Percentiles rank a stretch among this genome's conserved stretches.
phyloP scores from a whole-genome alignment of 2,888 invertebrate species.

The Gisinianus flammeolus region DNA sequence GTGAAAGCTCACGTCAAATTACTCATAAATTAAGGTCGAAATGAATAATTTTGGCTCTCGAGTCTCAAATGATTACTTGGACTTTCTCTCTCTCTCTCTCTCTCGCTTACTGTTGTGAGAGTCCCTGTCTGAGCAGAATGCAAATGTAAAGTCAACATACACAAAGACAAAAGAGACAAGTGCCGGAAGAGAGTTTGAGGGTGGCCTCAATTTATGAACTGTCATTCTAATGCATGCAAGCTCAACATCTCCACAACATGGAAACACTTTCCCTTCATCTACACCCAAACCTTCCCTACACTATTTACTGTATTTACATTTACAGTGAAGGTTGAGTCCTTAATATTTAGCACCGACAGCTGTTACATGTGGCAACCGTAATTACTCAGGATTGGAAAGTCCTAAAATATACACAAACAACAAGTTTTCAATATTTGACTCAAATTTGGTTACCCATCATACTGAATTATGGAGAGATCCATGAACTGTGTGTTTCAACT shows the following conservation, averaged over 20 bases:
- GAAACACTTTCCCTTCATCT: neutral
- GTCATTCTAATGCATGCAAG: slow-evolving; percentile 5
- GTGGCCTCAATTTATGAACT: slow-evolving; percentile 31
- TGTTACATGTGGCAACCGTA: neutral
- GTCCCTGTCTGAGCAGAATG: neutral
- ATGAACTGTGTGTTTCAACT: too few species aligned
- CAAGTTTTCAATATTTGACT: too few species aligned
- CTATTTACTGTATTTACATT: too few species aligned
- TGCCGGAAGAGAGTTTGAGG: slow-evolving; percentile 25
- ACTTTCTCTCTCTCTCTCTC: too few species aligned
- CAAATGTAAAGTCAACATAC: slow-evolving; percentile 15
- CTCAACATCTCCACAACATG: neutral
- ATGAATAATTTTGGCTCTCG: slow-evolving; percentile 42
- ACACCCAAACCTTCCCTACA: neutral
- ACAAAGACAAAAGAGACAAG: slow-evolving; percentile 15
- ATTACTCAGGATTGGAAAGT: neutral
- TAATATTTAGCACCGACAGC: neutral
- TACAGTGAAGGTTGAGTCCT: neutral
- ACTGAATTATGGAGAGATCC: too few species aligned
- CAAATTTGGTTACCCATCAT: too few species aligned
- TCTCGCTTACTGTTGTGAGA: neutral
- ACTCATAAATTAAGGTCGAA: slow-evolving; percentile 40
- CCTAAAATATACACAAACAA: neutral
- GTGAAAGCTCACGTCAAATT: slow-evolving; percentile 39
- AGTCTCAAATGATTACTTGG: slow-evolving; percentile 21